Base-by-base conservation (phyloP, 2,888 invertebrate species). In the Lampropteryx suffumata region DNA sequence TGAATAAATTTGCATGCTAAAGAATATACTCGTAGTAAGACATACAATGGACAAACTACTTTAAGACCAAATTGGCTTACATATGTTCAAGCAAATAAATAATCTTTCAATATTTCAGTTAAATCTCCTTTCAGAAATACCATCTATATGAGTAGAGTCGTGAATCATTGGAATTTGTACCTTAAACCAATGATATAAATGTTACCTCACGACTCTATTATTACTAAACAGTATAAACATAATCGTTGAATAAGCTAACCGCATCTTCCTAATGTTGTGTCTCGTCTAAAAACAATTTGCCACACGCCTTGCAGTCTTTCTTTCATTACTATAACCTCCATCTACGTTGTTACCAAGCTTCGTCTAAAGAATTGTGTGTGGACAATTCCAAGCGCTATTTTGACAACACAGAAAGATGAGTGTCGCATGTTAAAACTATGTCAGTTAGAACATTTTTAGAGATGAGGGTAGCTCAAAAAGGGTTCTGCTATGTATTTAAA, bases 261-360 rank as follows among this genome's bases (percentile, higher is more conserved):
- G 17, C 4, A 12, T 49, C 50, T 59, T 62, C 64, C 79, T 85
- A 86, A 87, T 86, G 86, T 79, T 74, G 79, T 78, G 70, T 82
- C 83, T 86, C 88, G 85, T 88, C 82, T 80, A 76, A 85, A 87
- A 86, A 82, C 87, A 84, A 89, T 89, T 88, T 89, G 84, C 81
- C 69, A 72, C 84, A 59, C 83, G 68, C 76, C 79, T 71, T 82
- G 85, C 72, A 84, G 85, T 82, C 84, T 74, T 80, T 78, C 78
- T 81, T 82, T 83, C 81, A 83, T 84, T 82, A 84, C 77, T 57
- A 55, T 56, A 55, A 53, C 60, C 58, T 67, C 66, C 62, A 64
- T 64, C 58, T 63, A 58, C 57, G 50, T 61, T 61, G 46, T 57
- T 42, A 49, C 47, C 12, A 50, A 35, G 26, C 29, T 26, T 17